These are phyloP conservation scores for Heteromyza rotundicornis DNA, from an alignment of 2,888 invertebrate genomes.

Conservation along the genomic window DNA sequence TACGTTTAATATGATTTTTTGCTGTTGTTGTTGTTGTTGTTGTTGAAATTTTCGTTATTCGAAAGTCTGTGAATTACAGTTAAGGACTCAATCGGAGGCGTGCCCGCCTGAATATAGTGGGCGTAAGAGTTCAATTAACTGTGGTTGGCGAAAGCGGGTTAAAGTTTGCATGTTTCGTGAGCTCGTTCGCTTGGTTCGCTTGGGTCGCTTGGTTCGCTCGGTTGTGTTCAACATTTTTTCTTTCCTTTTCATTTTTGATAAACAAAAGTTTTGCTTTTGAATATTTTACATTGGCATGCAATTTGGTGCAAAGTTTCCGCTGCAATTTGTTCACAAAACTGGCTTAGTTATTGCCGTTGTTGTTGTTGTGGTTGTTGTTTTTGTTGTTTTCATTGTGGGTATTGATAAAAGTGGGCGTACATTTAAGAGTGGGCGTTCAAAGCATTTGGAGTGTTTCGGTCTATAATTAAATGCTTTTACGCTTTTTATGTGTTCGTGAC, in stretches of 20 bases:
- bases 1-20: not conserved
- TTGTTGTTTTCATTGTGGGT: no score
- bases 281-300: slow-evolving; percentile 46
- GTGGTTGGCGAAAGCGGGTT: slow-evolving; percentile 8
- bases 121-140: slow-evolving; percentile 17
- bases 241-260: not conserved
- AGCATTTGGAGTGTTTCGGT: slow-evolving; percentile 12
- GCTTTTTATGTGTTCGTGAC: not conserved
- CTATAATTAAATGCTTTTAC: slow-evolving; percentile 26
- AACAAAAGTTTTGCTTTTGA: slow-evolving; percentile 26
- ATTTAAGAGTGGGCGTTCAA: slow-evolving; percentile 4
- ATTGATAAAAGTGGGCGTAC: slow-evolving; percentile 14
- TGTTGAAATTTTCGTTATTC: not conserved
- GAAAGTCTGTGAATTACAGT: not conserved
- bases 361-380: no score
- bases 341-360: not conserved
- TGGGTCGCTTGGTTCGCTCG: no score
- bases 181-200: no score
- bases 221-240: not conserved
- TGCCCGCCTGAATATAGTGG: slow-evolving; percentile 5
- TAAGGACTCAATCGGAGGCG: not conserved
- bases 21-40: not conserved
- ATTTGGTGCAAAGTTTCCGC: slow-evolving; percentile 18
- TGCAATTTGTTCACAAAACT: not conserved
- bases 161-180: slow-evolving; percentile 17